Conservation (phyloP, 2,888 invertebrate genomes). For the Scaptomyza tumidula region DNA sequence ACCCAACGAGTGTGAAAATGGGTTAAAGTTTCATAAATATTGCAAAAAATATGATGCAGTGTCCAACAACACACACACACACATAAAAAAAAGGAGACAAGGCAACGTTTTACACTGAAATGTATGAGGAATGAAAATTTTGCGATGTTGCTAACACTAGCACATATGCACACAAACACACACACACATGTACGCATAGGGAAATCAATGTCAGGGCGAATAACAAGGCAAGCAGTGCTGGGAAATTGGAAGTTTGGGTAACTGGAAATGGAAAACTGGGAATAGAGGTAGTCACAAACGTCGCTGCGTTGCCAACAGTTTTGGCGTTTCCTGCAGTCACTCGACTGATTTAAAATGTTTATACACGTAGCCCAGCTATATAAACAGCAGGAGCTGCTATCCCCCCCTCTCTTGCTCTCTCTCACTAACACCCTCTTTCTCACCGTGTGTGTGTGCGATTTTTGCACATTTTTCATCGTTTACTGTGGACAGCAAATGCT, state of each 20-base stretch:
- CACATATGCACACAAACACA: constrained; percentile 28
- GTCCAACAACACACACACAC: constrained; percentile 30
- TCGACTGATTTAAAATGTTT: constrained; percentile 79
- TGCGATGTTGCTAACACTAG: constrained; percentile 56
- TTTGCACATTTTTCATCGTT: constrained; percentile 75
- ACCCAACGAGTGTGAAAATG: constrained; percentile 35
- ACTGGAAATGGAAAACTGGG: constrained; percentile 35
- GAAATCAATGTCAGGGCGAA: constrained; percentile 69
- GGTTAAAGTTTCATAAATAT: constrained; percentile 66
- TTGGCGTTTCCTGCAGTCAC: constrained; percentile 74
- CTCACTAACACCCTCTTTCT: constrained; percentile 1
- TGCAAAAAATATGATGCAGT: constrained; percentile 63
- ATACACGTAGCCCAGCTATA: constrained; percentile 73
- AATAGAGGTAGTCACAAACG: constrained; percentile 62
- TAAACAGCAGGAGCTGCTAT: constrained; percentile 60
- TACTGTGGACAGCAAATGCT: constrained; percentile 48
- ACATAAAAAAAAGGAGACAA: constrained; percentile 17
- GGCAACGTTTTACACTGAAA: constrained; percentile 45
- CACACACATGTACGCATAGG: constrained; percentile 21
- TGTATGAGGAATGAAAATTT: constrained; percentile 69
- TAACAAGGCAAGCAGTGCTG: constrained; percentile 31
- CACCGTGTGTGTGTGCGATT: constrained; percentile 23
- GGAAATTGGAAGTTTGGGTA: constrained; percentile 41
- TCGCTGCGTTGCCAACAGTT: constrained; percentile 63
- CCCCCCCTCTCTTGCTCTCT: background rate